These are phyloP conservation scores for Alcedo atthis DNA, from an alignment of 2,797 vertebrate species.

Conservation along the genomic window DNA sequence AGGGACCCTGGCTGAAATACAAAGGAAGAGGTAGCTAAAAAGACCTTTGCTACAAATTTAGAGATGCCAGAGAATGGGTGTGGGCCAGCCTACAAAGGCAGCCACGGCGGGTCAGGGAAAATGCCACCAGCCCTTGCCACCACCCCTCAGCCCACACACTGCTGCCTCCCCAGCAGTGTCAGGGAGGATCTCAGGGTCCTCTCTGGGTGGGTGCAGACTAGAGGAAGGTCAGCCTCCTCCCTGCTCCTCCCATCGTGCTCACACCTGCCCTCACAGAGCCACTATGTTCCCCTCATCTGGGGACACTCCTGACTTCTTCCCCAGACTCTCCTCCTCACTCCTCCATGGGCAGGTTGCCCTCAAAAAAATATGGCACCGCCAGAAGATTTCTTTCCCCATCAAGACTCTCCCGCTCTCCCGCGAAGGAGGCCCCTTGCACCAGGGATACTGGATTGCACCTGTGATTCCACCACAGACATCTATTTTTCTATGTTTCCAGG, in stretches of 20 bases:
- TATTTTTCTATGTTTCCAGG: neutral
- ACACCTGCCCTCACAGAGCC: neutral
- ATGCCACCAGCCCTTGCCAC: neutral
- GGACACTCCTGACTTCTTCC: neutral
- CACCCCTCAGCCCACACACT: rapidly evolving
- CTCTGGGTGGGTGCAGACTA: neutral
- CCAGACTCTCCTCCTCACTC: neutral
- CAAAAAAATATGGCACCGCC: neutral
- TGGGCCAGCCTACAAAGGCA: neutral
- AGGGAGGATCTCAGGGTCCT: neutral
- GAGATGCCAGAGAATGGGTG: neutral
- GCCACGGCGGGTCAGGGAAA: neutral
- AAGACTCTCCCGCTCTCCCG: neutral
- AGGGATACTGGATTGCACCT: neutral
- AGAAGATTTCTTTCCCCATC: neutral
- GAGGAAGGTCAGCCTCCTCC: neutral
- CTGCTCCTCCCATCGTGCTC: neutral
- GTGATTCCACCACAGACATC: neutral
- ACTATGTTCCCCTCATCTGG: rapidly evolving
- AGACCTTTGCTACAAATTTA: neutral
- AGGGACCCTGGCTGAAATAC: conserved; percentile 16
- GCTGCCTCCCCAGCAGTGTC: rapidly evolving
- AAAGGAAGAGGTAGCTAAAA: conserved; percentile 9
- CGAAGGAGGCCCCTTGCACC: neutral
- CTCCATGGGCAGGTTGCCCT: neutral